Evolutionary conservation across 1,140 invertebrate species (phyloP), one percentile per base, ranked within the genome.

Genomic region (Neodiprion pinetum): DNA sequence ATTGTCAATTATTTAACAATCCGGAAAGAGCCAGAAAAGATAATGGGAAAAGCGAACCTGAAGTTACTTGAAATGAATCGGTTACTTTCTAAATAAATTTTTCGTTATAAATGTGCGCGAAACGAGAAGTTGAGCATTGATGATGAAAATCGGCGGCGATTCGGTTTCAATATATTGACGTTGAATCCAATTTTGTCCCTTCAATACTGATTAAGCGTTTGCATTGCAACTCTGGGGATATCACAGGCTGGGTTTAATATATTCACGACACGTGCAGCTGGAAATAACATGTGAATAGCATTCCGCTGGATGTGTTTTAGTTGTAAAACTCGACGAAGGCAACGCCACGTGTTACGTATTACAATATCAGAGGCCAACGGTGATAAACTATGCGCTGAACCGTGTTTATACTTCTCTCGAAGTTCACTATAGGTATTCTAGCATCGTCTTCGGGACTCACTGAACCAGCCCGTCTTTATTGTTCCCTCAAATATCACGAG

Each of bases 271-370:
- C 53, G 53, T 61, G 53, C n/a, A 17, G n/a, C 11, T 61, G 53
- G 53, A 61, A 61, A 61, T 61, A 61, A 14, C n/a, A 61, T 61
- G 53, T 61, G 53, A 61, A 61, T 61, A 61, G 53, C 53, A 61
- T 61, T 61, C 53, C 53, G n/a, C 53, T 14, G 53, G 53, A 14
- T 61, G 9, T 9, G n/a, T 61, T 61, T 14, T 9, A 61, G 53
- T 61, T 61, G 53, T 61, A 61, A 61, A 61, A 61, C 53, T 17
- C n/a, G 53, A 61, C 53, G 11, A 9, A 61, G 53, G 53, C 53
- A 40, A 5, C 53, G 53, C 53, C 53, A 61, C 53, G 53, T 61
- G 53, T 61, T 61, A 61, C 53, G 53, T 61, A 61, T 61, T 61
- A 61, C n/a, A 61, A 61, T 61, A 61, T 61, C 53, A 61, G 11